phyloP scores from a whole-genome alignment of 2,797 vertebrate species.

The Ispidina picta region DNA sequence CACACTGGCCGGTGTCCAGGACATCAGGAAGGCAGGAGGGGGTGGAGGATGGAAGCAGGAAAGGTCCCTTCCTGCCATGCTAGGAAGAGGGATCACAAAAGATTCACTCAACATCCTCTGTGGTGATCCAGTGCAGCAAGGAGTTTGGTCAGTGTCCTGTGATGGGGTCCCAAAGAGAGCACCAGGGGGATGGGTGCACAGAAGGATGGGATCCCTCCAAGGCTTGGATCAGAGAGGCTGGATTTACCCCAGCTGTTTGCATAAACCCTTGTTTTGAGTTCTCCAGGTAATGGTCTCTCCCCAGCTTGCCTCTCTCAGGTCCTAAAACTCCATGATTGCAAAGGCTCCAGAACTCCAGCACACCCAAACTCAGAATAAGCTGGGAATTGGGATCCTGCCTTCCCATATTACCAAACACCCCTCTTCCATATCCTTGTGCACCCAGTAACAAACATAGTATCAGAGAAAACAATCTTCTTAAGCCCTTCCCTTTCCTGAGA shows the following conservation, averaged over 20 bases:
- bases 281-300: background rate
- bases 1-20: background rate
- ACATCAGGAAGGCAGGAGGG: background rate
- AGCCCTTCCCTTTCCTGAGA: background rate
- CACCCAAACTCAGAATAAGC: background rate
- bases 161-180: background rate
- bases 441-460: background rate
- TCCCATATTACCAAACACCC: background rate
- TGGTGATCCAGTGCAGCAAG: background rate
- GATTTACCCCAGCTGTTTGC: background rate
- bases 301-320: background rate
- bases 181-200: fast-evolving
- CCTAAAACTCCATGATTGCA: background rate
- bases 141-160: background rate
- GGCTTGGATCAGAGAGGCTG: background rate
- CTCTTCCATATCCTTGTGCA: background rate
- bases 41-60: background rate
- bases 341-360: background rate
- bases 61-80: background rate
- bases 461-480: background rate
- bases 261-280: background rate
- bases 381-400: background rate
- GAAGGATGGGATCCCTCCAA: background rate
- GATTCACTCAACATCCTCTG: background rate
- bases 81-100: background rate